Percentiles rank a stretch among this genome's conserved stretches.
These are phyloP conservation scores for Anticlea derivata DNA, from an alignment of 2,888 invertebrate species.

Conservation along the genomic window DNA sequence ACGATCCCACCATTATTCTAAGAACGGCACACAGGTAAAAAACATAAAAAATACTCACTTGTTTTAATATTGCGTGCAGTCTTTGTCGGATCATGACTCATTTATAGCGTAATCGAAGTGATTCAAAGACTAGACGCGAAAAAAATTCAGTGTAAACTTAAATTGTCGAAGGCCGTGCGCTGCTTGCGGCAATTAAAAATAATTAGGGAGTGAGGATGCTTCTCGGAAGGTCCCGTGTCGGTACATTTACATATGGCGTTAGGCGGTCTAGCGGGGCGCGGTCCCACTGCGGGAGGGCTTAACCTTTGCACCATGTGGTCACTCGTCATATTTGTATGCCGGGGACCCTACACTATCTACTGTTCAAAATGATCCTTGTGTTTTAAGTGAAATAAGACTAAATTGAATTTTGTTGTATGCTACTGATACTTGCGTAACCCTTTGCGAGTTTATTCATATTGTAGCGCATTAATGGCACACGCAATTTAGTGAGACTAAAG, in stretches of 20 bases:
- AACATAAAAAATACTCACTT: constrained; percentile 61
- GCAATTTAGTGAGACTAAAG: no score
- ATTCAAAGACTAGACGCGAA: constrained; percentile 78
- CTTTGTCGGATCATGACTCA: constrained; percentile 58
- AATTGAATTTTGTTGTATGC: no score
- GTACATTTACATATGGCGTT: constrained; percentile 78
- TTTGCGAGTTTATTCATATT: no score
- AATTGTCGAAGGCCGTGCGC: constrained; percentile 76
- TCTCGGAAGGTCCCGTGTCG: constrained; percentile 74
- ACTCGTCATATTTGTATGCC: neutral
- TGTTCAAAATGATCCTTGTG: no score
- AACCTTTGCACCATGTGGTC: neutral
- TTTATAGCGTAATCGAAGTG: constrained; percentile 68
- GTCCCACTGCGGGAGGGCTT: constrained; percentile 28
- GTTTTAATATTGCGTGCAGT: constrained; percentile 55
- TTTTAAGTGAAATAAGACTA: no score
- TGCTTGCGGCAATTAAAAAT: constrained; percentile 82
- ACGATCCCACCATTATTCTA: constrained; percentile 67
- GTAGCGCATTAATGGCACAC: no score
- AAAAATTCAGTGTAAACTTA: constrained; percentile 72
- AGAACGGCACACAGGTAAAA: constrained; percentile 68
- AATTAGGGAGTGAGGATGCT: constrained; percentile 80
- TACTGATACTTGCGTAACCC: no score
- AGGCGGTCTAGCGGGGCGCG: constrained; percentile 40
- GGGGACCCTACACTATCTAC: neutral